Conservation (phyloP, 1,140 invertebrate species). For the Melanaphis sacchari region DNA sequence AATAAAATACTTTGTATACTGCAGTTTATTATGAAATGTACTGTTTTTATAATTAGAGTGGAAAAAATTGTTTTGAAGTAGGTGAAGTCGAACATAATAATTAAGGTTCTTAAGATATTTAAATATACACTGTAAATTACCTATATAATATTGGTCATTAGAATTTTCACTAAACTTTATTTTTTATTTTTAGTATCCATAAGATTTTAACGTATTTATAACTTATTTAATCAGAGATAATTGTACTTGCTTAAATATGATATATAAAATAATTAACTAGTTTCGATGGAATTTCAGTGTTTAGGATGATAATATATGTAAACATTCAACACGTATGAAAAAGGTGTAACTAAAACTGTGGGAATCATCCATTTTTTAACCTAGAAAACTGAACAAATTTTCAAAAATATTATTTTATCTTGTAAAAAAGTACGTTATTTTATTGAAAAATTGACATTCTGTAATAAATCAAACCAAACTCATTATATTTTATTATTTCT, state of each 20-base stretch:
- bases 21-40: too few species aligned
- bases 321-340: neutral
- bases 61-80: neutral
- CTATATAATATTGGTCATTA: neutral
- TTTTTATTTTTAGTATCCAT: conserved; percentile 10
- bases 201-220: neutral
- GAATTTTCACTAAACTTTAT: neutral
- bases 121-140: neutral
- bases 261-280: neutral
- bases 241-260: neutral
- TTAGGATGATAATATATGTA: too few species aligned
- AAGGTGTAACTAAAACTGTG: neutral
- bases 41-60: neutral
- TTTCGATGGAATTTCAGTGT: neutral
- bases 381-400: neutral
- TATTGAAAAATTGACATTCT: neutral
- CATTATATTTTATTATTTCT: neutral
- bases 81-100: neutral
- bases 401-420: neutral
- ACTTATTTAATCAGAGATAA: neutral
- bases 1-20: neutral
- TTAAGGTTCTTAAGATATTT: neutral
- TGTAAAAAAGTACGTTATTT: neutral
- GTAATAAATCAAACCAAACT: neutral
- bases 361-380: neutral